Base-by-base conservation (phyloP, 2,113 vertebrate species). In the Pseudonaja textilis region DNA sequence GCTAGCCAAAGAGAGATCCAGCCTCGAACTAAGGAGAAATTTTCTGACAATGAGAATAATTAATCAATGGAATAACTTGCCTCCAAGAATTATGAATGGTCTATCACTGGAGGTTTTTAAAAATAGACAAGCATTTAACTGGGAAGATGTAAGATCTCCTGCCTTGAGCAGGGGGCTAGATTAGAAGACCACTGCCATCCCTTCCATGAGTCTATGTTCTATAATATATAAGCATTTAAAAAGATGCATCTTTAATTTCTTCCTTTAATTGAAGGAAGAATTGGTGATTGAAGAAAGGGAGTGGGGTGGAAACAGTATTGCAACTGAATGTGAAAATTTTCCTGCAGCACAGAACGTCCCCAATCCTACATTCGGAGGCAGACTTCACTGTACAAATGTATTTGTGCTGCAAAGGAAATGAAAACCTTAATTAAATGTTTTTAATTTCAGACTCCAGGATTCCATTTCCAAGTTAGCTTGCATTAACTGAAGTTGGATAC, bases 401-500 rank as follows among this genome's bases (percentile, higher is more conserved):
- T 23, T 91, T 50, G 26, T 57, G 39, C 2, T 55, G 54, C 26
- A 57, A 56, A 25, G 20, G 74, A 29, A 5, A 59, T 18, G 39
- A 85, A 56, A 86, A 29, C 47, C 23, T 57, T 86, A 57, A 5
- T 18, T 34, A 61, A 1, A 1, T 25, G 18, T 39, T 39, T 95
- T 92, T 25, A 50, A 85, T 91, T 74, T 81, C 57, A 93, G 61
- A 61, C 74, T 5, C 23, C 42, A 12, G 5, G 74, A 14, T 64
- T 64, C 16, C 7, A 45, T 0, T 0, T 2, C 22, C 29, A 92
- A 94, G 86, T 23, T 69, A 93, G 74, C 54, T 91, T 55, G 74
- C 42, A 57, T 86, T 34, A 89, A 18, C 50, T 91, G 11, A 22
- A 29, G 88, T 45, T 89, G 93, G 92, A 23, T 89, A 94, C 61